Base-by-base conservation (phyloP, 2,113 vertebrate species). In the Cepphus grylle region DNA sequence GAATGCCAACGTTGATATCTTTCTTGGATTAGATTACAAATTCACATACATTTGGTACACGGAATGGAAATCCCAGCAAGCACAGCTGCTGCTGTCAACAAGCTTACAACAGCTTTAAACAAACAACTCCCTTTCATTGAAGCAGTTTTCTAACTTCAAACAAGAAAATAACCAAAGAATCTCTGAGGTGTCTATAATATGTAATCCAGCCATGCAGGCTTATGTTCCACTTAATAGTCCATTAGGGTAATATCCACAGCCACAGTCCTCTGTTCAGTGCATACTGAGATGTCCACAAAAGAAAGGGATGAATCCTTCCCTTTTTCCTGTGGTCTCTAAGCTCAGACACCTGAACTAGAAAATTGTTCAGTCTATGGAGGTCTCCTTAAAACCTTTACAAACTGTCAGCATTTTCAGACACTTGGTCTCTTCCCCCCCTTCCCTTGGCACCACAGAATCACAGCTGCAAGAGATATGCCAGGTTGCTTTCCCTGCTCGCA, bases 181-280 rank as follows among this genome's bases (percentile, higher is more conserved):
- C 81, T 86, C 86, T 0, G 13, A 86, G 67, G 70, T 83, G 78
- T 21, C 91, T 71, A 8, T 77, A 94, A 82, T 18, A 87, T 3
- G 58, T 77, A 95, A 96, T 70, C 50, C 81, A 86, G 63, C 71
- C 87, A 88, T 23, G 74, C 19, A 82, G 96, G 84, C 7, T 97
- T 96, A 77, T 73, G 67, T 95, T 83, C 81, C 95, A 97, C 94
- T 95, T 96, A 95, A 77, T 93, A 97, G 92, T 96, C 95, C 97
- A 97, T 97, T 97, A 97, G 67, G 78, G 58, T 63, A 93, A 71
- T 30, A 85, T 45, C 20, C 45, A 83, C 32, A 21, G 74, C 91
- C 59, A 29, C 15, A 86, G 66, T 45, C 30, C 53, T 50, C 77
- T 85, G 58, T 70, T 72, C 71, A 40, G 38, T 15, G 78, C 67